Percentiles rank a stretch among this genome's conserved stretches.
These are phyloP conservation scores for Capricornis sumatraensis DNA, from an alignment of 2,113 vertebrate genomes.

Conservation along the genomic window DNA sequence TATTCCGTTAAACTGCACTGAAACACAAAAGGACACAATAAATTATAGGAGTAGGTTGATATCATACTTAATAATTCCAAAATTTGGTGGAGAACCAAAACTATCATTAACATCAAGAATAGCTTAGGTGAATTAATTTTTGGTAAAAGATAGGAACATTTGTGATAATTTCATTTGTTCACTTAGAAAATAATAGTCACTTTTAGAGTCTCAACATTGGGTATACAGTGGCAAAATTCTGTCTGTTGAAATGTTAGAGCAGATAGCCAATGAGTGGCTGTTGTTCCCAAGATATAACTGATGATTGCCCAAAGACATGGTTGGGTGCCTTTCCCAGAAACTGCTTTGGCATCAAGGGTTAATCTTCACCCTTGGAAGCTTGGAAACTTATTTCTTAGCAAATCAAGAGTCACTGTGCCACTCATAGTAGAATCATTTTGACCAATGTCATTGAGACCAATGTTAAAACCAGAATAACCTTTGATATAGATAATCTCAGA, in stretches of 20 bases:
- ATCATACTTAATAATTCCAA: neutral
- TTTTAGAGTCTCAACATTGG: neutral
- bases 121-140: neutral
- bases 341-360: neutral
- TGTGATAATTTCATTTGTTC: neutral
- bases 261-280: neutral
- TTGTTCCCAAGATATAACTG: neutral
- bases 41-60: neutral
- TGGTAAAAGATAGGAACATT: neutral
- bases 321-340: neutral
- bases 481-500: neutral
- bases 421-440: neutral
- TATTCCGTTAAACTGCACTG: neutral
- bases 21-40: neutral
- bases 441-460: neutral
- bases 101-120: conserved; percentile 14
- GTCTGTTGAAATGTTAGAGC: neutral
- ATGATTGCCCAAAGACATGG: neutral
- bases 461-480: neutral
- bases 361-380: neutral
- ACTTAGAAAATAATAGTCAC: neutral
- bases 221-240: neutral
- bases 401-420: neutral
- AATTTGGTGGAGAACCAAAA: neutral
- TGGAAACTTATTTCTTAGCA: neutral